Evolutionary conservation across 2,797 vertebrate genomes (phyloP).

Genomic region (Okamejei kenojei): DNA sequence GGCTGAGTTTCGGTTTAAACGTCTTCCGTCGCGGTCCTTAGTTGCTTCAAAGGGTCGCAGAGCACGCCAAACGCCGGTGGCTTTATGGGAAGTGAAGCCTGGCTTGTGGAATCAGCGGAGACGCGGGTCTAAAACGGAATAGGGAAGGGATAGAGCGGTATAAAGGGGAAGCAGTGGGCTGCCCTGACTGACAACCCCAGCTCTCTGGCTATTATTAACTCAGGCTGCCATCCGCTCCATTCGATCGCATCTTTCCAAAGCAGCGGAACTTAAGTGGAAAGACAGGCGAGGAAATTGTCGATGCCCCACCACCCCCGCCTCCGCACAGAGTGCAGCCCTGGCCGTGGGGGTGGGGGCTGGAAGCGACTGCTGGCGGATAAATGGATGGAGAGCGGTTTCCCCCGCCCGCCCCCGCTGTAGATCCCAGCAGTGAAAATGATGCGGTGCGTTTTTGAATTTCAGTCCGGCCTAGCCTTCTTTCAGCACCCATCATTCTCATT

Average conservation of each 20-base stretch:
- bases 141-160: background rate
- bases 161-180: background rate
- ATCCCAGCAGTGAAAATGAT: background rate
- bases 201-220: conserved; percentile 14
- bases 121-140: background rate
- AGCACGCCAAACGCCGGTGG: background rate
- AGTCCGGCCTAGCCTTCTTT: background rate
- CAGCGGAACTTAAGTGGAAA: background rate
- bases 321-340: background rate
- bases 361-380: background rate
- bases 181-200: background rate
- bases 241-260: background rate
- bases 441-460: background rate
- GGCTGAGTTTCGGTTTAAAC: background rate
- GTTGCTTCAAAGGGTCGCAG: background rate
- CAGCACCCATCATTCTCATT: background rate
- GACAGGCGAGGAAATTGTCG: background rate
- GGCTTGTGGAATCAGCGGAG: background rate
- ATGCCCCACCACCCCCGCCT: background rate
- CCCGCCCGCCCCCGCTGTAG: background rate
- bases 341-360: too few relatives aligned
- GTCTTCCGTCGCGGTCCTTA: background rate
- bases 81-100: too few relatives aligned
- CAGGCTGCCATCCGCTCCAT: background rate
- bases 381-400: background rate